Evolutionary conservation across 2,888 invertebrate genomes (phyloP).

Genomic region (Acronicta alni): DNA sequence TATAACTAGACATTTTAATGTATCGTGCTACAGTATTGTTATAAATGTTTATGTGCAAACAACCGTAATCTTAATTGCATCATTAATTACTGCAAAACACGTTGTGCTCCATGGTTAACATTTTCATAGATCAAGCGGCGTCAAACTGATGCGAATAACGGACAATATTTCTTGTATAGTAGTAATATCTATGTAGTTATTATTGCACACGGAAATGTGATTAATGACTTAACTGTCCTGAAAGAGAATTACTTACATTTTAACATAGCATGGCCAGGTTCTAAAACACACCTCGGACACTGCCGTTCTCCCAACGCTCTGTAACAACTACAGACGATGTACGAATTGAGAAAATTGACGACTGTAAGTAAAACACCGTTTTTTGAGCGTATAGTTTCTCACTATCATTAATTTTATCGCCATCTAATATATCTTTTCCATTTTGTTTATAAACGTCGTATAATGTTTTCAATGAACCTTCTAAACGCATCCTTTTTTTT

Average conservation of each 20-base stretch:
- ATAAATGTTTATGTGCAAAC: slow-evolving; percentile 12
- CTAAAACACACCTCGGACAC: no score
- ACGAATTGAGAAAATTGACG: slow-evolving; percentile 83
- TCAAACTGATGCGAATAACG: slow-evolving; percentile 5
- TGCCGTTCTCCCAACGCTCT: no score
- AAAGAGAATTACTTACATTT: no score
- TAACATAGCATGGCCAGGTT: no score
- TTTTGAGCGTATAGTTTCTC: not conserved
- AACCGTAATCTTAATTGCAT: slow-evolving; percentile 6
- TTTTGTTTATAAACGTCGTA: no score
- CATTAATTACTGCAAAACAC: slow-evolving; percentile 2
- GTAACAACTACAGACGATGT: no score
- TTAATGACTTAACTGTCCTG: slow-evolving; percentile 5
- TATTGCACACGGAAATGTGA: slow-evolving; percentile 12
- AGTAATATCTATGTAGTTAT: slow-evolving; percentile 1
- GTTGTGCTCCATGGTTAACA: slow-evolving; percentile 1
- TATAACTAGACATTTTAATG: slow-evolving; percentile 19
- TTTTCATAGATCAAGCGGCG: slow-evolving; percentile 7
- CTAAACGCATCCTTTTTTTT: no score
- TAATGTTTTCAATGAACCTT: slow-evolving; percentile 26
- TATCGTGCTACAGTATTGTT: slow-evolving; percentile 17
- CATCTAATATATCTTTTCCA: no score
- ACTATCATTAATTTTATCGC: no score
- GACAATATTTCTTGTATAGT: not conserved
- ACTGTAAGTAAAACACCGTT: slow-evolving; percentile 68